Conservation (phyloP, 2,113 vertebrate species). For the Onychostruthus taczanowskii region DNA sequence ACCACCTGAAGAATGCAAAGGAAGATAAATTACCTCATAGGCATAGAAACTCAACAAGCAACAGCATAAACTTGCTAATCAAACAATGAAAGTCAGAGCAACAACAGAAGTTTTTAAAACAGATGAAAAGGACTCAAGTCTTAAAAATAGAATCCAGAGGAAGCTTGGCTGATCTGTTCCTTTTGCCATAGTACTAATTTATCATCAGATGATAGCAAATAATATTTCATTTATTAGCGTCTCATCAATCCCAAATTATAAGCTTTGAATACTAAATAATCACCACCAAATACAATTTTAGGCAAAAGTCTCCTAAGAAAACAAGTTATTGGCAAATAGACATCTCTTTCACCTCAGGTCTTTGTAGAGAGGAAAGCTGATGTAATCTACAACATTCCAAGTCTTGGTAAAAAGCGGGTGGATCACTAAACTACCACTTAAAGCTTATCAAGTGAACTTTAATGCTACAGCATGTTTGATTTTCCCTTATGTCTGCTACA, state of each 20-base stretch:
- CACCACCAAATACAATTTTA: background rate
- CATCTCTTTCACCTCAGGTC: background rate
- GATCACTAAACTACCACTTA: background rate
- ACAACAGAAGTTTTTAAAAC: background rate
- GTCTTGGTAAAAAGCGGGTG: background rate
- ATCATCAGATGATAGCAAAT: background rate
- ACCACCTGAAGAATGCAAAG: constrained; percentile 11
- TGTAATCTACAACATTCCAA: background rate
- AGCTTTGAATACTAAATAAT: background rate
- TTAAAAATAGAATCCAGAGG: background rate
- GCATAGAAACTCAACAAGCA: background rate
- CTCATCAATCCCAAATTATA: background rate
- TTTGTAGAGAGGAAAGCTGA: background rate
- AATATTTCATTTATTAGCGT: background rate
- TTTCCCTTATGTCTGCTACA: background rate
- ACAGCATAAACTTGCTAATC: background rate
- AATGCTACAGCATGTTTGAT: background rate
- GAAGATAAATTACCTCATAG: constrained; percentile 6
- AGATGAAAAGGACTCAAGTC: background rate
- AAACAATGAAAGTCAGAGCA: background rate
- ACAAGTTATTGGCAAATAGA: background rate
- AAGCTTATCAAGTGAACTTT: constrained; percentile 3
- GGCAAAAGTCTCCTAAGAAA: background rate
- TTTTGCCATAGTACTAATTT: background rate
- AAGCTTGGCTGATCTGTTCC: background rate